Evolutionary conservation across 92 coral and sea anemone genomes (phyloP).

Genomic region (Epizoanthus scotinus): DNA sequence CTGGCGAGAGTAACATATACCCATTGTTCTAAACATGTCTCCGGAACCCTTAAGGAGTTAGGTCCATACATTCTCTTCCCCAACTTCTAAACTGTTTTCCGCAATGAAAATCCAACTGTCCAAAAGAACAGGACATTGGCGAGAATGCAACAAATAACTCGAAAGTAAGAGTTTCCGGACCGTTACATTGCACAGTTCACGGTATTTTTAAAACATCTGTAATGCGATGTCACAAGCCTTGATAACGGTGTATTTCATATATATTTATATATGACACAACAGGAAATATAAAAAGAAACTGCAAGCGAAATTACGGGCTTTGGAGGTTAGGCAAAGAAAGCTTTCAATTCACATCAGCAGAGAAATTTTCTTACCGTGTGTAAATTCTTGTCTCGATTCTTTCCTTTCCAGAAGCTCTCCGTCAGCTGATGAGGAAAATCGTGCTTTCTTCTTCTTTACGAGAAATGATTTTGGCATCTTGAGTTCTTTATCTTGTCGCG

Average conservation of each 20-base stretch:
- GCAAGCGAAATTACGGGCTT: conserved; percentile 62
- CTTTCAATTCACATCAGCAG: conserved; percentile 3
- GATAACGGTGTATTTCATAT: conserved; percentile 81
- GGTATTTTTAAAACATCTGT: conserved; percentile 54
- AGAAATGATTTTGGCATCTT: conserved; percentile 90
- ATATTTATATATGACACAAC: conserved; percentile 45
- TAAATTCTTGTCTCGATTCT: conserved; percentile 7
- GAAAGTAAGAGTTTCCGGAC: conserved; percentile 27
- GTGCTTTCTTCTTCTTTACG: conserved; percentile 80
- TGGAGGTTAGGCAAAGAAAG: conserved; percentile 69
- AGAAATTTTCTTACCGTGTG: conserved; percentile 22
- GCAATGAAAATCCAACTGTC: conserved; percentile 47
- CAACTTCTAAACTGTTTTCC: conserved; percentile 40
- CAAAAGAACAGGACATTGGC: conserved; percentile 32
- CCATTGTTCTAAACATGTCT: conserved; percentile 77
- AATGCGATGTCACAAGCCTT: conserved; percentile 43
- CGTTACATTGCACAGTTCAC: conserved; percentile 46
- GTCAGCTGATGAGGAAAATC: conserved; percentile 27
- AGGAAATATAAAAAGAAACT: conserved; percentile 78
- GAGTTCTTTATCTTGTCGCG: conserved; percentile 43
- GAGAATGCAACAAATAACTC: conserved; percentile 15
- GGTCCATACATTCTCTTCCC: conserved; percentile 35
- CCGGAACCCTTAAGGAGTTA: conserved; percentile 60
- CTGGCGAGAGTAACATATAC: conserved; percentile 73
- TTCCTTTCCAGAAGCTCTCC: conserved; percentile 25